These are phyloP conservation scores for Leucozona laternaria DNA, from an alignment of 2,888 invertebrate genomes.

Conservation along the genomic window DNA sequence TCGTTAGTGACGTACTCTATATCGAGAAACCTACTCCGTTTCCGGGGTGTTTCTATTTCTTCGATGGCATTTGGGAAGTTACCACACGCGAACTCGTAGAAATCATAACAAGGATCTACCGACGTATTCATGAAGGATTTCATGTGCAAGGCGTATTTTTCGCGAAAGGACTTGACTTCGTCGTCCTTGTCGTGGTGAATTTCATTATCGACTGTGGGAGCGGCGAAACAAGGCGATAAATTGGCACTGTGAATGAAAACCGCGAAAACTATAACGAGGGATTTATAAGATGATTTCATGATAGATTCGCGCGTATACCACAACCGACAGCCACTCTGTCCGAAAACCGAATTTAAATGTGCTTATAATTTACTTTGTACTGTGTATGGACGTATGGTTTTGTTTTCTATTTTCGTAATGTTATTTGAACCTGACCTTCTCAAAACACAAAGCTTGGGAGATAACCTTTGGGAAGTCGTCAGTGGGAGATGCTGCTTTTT, in stretches of 20 bases:
- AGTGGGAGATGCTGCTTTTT: background rate
- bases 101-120: conserved; percentile 81
- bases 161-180: conserved; percentile 64
- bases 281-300: conserved; percentile 34
- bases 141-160: conserved; percentile 79
- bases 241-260: background rate
- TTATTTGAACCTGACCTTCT: conserved; percentile 24
- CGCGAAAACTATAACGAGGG: conserved; percentile 10
- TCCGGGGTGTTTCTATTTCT: conserved; percentile 70
- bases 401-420: conserved; percentile 9
- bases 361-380: background rate
- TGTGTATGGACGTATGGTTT: background rate
- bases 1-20: background rate
- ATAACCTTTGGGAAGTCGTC: conserved; percentile 20
- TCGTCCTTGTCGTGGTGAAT: conserved; percentile 63
- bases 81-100: conserved; percentile 82
- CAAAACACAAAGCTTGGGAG: conserved; percentile 9
- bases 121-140: conserved; percentile 80
- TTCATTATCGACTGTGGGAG: conserved; percentile 69
- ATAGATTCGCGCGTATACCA: conserved; percentile 9
- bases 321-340: conserved; percentile 24
- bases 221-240: background rate
- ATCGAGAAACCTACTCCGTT: background rate
- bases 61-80: conserved; percentile 79
- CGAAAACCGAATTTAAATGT: conserved; percentile 41